Conservation (phyloP, 2,888 invertebrate species). For the Rutpela maculata region DNA sequence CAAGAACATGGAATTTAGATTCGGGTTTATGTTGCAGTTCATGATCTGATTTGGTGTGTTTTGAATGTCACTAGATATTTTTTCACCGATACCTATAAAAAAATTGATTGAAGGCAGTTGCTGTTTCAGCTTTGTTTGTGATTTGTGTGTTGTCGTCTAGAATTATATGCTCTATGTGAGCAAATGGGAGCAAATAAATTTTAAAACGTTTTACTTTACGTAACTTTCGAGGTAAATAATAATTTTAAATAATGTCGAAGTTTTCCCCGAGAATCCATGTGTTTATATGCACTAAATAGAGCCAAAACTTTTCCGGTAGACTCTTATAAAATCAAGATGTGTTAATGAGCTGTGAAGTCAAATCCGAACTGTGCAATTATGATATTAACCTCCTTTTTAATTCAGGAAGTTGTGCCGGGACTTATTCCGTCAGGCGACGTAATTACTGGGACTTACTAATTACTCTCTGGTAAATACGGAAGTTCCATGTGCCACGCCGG, state of each 20-base stretch:
- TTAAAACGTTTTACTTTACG: no score
- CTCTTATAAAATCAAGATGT: neutral
- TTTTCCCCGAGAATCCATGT: neutral
- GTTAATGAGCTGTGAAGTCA: neutral
- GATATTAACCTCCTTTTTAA: conserved; percentile 6
- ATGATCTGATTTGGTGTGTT: no score
- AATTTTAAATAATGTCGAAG: neutral
- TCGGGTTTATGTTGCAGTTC: no score
- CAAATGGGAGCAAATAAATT: no score
- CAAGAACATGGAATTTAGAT: no score
- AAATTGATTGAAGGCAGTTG: no score
- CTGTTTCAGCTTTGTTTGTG: no score
- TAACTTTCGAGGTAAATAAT: no score
- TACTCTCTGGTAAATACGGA: neutral
- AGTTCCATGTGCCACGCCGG: neutral
- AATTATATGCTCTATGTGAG: no score
- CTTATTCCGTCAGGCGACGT: conserved; percentile 1
- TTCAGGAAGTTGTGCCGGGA: neutral
- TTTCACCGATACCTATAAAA: no score
- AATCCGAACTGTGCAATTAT: neutral
- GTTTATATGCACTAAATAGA: neutral
- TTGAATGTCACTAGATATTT: no score
- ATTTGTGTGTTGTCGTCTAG: no score
- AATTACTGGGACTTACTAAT: neutral
- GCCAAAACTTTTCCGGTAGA: neutral